These are phyloP conservation scores for Poecilia gillii DNA, from an alignment of 2,797 vertebrate genomes.

Conservation along the genomic window DNA sequence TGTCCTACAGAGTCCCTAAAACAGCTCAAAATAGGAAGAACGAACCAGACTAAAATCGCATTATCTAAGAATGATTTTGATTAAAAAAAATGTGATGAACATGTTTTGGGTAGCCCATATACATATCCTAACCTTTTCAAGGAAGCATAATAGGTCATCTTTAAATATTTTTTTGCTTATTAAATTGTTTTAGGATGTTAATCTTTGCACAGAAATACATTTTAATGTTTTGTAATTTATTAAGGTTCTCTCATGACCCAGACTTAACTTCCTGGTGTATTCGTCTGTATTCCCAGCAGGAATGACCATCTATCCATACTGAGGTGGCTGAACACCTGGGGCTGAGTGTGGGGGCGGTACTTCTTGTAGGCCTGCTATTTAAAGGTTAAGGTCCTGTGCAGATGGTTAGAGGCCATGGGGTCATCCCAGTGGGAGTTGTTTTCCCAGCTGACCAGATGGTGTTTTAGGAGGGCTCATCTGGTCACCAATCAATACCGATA, in stretches of 20 bases:
- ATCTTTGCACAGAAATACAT: neutral
- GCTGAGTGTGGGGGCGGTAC: neutral
- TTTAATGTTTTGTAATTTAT: neutral
- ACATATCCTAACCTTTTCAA: too few relatives aligned
- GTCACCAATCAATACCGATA: neutral
- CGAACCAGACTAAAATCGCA: too few relatives aligned
- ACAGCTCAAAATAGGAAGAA: too few relatives aligned
- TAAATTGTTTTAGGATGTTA: neutral
- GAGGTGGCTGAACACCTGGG: neutral
- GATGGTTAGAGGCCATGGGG: neutral
- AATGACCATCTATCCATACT: neutral
- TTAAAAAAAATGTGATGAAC: too few relatives aligned
- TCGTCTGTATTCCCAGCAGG: neutral
- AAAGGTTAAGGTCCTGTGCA: slow-evolving; percentile 4
- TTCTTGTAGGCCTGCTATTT: neutral
- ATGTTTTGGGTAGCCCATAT: too few relatives aligned
- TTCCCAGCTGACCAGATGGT: slow-evolving; percentile 6
- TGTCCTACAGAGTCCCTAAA: too few relatives aligned
- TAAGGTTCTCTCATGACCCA: neutral
- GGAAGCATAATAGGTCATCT: too few relatives aligned
- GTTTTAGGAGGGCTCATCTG: neutral
- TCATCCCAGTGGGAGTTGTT: neutral
- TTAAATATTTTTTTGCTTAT: too few relatives aligned
- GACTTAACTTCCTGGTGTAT: neutral
- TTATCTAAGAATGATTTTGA: too few relatives aligned